A percentile compares a stretch with the other conserved stretches of the same genome.
phyloP scores from a whole-genome alignment of 2,113 vertebrate genomes.

The Amphiprion ocellaris region DNA sequence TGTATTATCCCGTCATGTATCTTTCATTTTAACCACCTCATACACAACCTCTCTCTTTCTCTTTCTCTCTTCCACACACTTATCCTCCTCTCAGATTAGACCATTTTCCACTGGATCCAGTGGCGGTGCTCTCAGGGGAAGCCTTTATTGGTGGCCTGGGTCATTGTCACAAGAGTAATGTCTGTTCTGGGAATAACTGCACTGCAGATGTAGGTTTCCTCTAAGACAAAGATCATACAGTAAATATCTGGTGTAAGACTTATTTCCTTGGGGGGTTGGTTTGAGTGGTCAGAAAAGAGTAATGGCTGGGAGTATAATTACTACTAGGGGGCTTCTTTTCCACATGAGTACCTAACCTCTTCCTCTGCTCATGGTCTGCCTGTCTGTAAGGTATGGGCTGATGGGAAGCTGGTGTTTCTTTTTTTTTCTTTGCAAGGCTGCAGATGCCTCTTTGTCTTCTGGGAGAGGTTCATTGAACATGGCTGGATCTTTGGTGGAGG shows the following conservation, averaged over 20 bases:
- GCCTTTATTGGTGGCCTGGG: conserved; percentile 44
- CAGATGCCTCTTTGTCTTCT: conserved; percentile 39
- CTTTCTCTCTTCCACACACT: conserved; percentile 13
- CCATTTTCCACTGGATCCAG: conserved; percentile 35
- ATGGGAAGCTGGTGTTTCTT: conserved; percentile 35
- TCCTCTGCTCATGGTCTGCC: conserved; percentile 22
- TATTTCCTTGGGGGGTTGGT: conserved; percentile 51
- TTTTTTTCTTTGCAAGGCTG: background rate
- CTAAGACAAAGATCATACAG: conserved; percentile 53
- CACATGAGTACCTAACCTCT: conserved; percentile 49
- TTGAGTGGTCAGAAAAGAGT: conserved; percentile 63
- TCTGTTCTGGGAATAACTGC: conserved; percentile 39
- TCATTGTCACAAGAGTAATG: conserved; percentile 54
- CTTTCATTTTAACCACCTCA: conserved; percentile 24
- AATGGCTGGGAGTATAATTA: conserved; percentile 68
- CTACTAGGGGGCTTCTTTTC: conserved; percentile 65
- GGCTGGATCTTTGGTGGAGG: conserved; percentile 18
- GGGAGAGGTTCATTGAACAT: conserved; percentile 27
- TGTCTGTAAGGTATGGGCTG: conserved; percentile 34
- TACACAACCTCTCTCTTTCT: background rate
- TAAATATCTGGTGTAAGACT: conserved; percentile 61
- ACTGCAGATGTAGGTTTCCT: conserved; percentile 41
- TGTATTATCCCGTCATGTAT: conserved; percentile 44
- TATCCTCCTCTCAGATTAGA: conserved; percentile 42
- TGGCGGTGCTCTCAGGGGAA: conserved; percentile 44